Conservation (phyloP, 2,888 invertebrate species). For the Conistra vaccinii region DNA sequence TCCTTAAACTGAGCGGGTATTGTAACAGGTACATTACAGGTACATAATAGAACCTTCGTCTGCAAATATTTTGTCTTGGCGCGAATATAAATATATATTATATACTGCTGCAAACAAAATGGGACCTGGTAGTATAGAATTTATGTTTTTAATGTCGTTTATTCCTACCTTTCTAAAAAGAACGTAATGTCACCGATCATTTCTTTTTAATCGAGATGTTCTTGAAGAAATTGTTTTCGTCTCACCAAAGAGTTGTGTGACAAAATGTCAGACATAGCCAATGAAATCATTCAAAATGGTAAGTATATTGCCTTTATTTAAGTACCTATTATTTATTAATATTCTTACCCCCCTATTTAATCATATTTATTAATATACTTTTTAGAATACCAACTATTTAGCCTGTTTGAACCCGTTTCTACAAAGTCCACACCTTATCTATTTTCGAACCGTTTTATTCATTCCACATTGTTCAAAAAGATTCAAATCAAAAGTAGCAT, state of each 20-base stretch:
- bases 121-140: neutral
- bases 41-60: neutral
- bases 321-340: neutral
- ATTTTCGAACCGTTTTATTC: slow-evolving; percentile 29
- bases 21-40: neutral
- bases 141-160: neutral
- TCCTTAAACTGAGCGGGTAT: slow-evolving; percentile 9
- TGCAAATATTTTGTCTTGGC: neutral
- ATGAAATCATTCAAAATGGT: slow-evolving; percentile 6
- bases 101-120: neutral
- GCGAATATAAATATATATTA: neutral
- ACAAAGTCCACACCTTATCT: slow-evolving; percentile 40
- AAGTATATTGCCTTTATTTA: slow-evolving; percentile 21
- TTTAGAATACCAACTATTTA: neutral
- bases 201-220: neutral
- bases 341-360: neutral
- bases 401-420: slow-evolving; percentile 17
- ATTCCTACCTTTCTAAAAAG: neutral
- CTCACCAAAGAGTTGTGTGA: neutral
- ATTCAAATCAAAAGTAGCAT: slow-evolving; percentile 20
- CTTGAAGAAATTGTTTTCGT: neutral
- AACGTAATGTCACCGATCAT: neutral
- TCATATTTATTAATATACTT: neutral
- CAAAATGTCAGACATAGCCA: neutral
- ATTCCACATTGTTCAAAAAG: slow-evolving; percentile 29